These are phyloP conservation scores for Caenorhabditis panamensis DNA, from an alignment of 2,888 invertebrate genomes.

Conservation along the genomic window DNA sequence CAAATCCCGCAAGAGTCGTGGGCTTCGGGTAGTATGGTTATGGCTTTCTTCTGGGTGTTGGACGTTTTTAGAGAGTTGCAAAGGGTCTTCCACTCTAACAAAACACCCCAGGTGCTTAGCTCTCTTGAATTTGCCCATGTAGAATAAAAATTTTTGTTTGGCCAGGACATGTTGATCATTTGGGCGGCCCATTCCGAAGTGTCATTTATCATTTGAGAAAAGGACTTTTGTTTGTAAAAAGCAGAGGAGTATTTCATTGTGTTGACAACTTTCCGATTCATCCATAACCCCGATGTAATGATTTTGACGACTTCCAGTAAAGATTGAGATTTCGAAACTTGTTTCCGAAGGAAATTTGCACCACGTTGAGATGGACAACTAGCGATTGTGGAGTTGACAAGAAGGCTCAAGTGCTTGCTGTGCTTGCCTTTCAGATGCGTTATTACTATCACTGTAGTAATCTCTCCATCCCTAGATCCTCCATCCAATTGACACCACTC, in stretches of 20 bases:
- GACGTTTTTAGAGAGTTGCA: constrained; percentile 11
- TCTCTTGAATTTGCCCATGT: constrained; percentile 45
- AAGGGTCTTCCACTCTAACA: constrained; percentile 27
- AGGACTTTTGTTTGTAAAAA: constrained; percentile 28
- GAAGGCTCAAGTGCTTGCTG: constrained; percentile 11
- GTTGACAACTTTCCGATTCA: constrained; percentile 24
- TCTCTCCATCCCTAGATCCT: constrained; percentile 16
- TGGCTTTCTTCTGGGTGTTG: neutral
- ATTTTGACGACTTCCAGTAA: constrained; percentile 12
- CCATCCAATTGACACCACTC: constrained; percentile 9
- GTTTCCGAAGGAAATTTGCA: constrained; percentile 2
- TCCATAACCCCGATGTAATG: constrained; percentile 28
- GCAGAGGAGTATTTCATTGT: constrained; percentile 12
- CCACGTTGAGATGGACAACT: constrained; percentile 21
- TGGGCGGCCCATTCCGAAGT: constrained; percentile 31
- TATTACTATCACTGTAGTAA: constrained; percentile 29
- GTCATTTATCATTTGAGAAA: constrained; percentile 15
- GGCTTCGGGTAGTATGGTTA: neutral
- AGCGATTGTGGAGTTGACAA: constrained; percentile 40
- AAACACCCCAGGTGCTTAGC: constrained; percentile 27
- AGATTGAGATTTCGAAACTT: constrained; percentile 1
- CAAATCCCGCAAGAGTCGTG: constrained; percentile 19
- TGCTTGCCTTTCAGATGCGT: neutral
- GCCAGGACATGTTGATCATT: constrained; percentile 29
- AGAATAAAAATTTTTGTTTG: constrained; percentile 24